phyloP scores from a whole-genome alignment of 2,888 invertebrate genomes.

The Andrena trimmerana region DNA sequence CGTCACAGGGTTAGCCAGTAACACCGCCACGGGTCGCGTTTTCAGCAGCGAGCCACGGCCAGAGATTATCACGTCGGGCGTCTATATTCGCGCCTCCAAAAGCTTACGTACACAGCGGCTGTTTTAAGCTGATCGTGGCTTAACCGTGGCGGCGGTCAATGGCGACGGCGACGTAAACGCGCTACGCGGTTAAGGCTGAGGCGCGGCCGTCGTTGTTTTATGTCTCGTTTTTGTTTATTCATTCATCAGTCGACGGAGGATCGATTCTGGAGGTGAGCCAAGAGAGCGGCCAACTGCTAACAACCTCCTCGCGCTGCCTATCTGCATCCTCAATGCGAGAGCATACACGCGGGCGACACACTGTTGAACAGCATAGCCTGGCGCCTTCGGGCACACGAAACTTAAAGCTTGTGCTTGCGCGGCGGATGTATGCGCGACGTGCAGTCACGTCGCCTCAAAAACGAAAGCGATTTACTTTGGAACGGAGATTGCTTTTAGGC shows the following conservation, averaged over 20 bases:
- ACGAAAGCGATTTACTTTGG: slow-evolving; percentile 46
- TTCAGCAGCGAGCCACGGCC: slow-evolving; percentile 4
- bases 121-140: slow-evolving; percentile 72
- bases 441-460: slow-evolving; percentile 20
- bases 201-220: slow-evolving; percentile 18
- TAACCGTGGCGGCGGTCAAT: slow-evolving; percentile 62
- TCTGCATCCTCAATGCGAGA: slow-evolving; percentile 11
- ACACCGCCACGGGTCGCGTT: slow-evolving; percentile 16
- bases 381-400: slow-evolving; percentile 14
- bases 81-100: slow-evolving; percentile 48
- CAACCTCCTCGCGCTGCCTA: slow-evolving; percentile 46
- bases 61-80: slow-evolving; percentile 53
- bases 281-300: slow-evolving; percentile 51
- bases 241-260: slow-evolving; percentile 68
- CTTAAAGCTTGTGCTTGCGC: not conserved
- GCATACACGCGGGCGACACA: not conserved
- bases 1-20: slow-evolving; percentile 3
- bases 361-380: not conserved
- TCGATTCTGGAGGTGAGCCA: slow-evolving; percentile 73
- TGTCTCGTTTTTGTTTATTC: slow-evolving; percentile 59
- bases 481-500: slow-evolving; percentile 41
- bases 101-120: slow-evolving; percentile 47
- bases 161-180: slow-evolving; percentile 55
- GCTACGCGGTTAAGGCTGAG: slow-evolving; percentile 53
- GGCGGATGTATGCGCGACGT: not conserved